These are phyloP conservation scores for Ovibos moschatus DNA, from an alignment of 2,113 vertebrate species.

Conservation along the genomic window DNA sequence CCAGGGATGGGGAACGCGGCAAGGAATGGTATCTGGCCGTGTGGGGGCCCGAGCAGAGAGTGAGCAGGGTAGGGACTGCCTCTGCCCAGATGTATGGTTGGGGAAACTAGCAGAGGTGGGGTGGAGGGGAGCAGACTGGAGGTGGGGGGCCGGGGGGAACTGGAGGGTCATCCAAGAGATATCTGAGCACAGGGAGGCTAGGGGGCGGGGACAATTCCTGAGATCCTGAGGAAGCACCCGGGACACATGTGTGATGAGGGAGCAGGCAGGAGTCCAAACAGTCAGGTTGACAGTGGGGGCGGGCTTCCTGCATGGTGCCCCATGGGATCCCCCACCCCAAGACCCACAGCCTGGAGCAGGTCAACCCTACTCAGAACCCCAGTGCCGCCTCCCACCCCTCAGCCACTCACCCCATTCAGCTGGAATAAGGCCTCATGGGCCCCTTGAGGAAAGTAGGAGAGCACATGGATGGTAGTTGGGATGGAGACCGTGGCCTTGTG, in stretches of 20 bases:
- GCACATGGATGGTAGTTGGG: neutral
- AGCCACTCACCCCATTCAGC: slow-evolving; percentile 49
- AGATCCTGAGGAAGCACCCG: neutral
- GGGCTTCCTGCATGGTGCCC: neutral
- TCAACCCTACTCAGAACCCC: neutral
- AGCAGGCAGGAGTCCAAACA: neutral
- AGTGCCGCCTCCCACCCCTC: neutral
- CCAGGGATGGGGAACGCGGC: fast-evolving
- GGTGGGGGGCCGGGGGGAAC: too few relatives aligned
- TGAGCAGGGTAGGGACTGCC: neutral
- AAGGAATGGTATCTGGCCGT: neutral
- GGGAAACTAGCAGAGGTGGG: neutral
- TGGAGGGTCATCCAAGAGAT: neutral
- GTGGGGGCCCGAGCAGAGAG: neutral
- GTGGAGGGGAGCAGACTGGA: neutral
- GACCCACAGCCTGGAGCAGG: neutral
- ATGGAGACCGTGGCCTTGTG: slow-evolving; percentile 58
- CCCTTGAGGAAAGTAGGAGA: neutral
- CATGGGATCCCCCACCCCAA: fast-evolving
- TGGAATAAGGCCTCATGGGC: slow-evolving; percentile 58
- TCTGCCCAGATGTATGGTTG: neutral
- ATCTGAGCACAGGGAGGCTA: neutral
- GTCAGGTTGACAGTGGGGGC: fast-evolving
- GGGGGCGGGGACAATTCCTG: too few relatives aligned
- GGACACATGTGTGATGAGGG: neutral